Percentiles rank a stretch among this genome's conserved stretches.
These are phyloP conservation scores for Armadillidium nasatum DNA, from an alignment of 1,140 invertebrate species.

Conservation along the genomic window DNA sequence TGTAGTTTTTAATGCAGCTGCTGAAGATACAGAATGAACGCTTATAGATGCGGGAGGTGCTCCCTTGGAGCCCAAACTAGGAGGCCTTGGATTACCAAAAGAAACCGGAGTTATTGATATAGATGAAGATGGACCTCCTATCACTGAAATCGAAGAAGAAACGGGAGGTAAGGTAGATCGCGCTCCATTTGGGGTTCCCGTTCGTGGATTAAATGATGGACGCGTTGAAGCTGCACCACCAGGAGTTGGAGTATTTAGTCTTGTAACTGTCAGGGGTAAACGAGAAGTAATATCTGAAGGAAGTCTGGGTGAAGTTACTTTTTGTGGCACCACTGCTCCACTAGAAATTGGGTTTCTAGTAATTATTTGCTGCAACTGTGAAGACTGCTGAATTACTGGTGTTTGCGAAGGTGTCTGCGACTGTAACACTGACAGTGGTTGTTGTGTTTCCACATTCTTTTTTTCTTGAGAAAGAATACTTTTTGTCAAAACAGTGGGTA, in stretches of 20 bases:
- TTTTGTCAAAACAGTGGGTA: neutral
- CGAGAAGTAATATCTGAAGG: neutral
- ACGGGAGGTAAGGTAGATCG: neutral
- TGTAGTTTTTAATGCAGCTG: neutral
- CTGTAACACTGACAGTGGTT: neutral
- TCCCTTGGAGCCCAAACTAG: neutral
- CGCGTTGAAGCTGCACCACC: neutral
- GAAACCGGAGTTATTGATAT: neutral
- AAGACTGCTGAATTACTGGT: neutral
- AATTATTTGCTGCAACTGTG: neutral
- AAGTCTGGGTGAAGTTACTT: neutral
- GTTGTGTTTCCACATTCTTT: neutral
- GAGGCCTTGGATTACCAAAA: slow-evolving; percentile 7
- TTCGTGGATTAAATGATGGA: neutral
- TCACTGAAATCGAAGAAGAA: neutral
- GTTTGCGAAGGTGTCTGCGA: neutral
- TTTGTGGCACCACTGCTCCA: neutral
- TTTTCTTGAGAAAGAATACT: neutral
- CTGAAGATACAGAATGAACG: neutral
- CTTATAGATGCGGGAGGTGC: neutral
- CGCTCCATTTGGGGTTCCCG: neutral
- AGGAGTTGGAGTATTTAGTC: neutral
- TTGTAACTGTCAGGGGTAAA: neutral
- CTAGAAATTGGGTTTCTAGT: neutral
- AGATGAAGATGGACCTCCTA: neutral